Evolutionary conservation across 1,140 invertebrate species (phyloP), one percentile per base, ranked within the genome.

Genomic region (Drosophila repleta): DNA sequence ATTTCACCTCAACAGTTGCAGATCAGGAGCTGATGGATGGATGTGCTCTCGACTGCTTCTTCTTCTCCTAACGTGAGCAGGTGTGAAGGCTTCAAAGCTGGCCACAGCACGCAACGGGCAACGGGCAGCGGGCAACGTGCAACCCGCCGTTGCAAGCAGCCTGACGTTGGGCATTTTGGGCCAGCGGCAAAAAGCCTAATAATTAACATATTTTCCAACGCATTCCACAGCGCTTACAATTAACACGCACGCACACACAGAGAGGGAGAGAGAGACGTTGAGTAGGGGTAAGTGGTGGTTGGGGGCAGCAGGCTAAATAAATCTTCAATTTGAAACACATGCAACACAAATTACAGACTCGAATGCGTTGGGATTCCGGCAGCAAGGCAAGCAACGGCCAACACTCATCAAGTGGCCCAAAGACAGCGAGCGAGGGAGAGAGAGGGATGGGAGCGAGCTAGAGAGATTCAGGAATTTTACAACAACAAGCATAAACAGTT

Each of bases 291-390:
- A 15, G 13, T 52, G 64, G 20, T 29, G 49, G 7, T 10, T 20
- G 46, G 62, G 48, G 75, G 49, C 29, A 65, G 49, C 29, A 65
- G 73, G 57, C 79, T 58, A 88, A 88, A 88, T 89, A 88, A 88
- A 88, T 88, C 83, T 88, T 89, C 79, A 88, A 88, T 89, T 88
- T 88, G 83, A 88, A 88, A 88, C 83, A 88, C 83, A 88, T 88
- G 83, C 83, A 88, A 83, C 83, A 88, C 83, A 88, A 88, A 88
- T 88, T 88, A 88, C 83, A 83, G 83, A 65, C 83, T 87, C 71
- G 70, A 77, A 78, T 60, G 72, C 62, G 58, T 74, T 74, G 53
- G 66, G 66, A 73, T 73, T 68, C 70, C 70, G 52, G 65, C 56
- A 74, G 64, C 65, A 68, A 43, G 63, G 63, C 64, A 67, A 49